Conservation (phyloP, 2,113 vertebrate genomes). For the Paralichthys olivaceus region DNA sequence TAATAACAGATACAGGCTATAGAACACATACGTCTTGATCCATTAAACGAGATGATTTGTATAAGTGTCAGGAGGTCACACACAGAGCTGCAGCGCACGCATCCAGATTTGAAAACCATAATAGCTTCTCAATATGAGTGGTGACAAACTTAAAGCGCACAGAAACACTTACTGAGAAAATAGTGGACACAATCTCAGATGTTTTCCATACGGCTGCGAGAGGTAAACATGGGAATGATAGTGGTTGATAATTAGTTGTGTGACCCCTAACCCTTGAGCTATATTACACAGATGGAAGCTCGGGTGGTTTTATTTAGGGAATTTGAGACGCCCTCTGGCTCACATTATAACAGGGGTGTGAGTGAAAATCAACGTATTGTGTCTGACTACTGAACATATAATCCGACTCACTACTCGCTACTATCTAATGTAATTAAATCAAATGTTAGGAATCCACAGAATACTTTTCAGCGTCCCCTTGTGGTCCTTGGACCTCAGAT, state of each 20-base stretch:
- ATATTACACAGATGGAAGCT: neutral
- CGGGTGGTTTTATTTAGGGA: slow-evolving; percentile 6
- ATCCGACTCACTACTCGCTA: neutral
- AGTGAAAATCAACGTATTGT: slow-evolving; percentile 1
- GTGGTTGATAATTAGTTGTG: neutral
- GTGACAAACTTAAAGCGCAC: neutral
- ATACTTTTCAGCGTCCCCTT: neutral
- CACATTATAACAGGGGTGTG: neutral
- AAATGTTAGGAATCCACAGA: neutral
- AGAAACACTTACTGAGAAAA: neutral
- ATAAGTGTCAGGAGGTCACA: slow-evolving; percentile 1
- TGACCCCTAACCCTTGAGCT: slow-evolving; percentile 8
- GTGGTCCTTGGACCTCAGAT: neutral
- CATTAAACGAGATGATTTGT: neutral
- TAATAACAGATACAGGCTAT: neutral
- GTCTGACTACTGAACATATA: neutral
- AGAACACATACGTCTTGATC: neutral
- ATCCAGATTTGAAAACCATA: neutral
- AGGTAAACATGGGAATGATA: neutral
- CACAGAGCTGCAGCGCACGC: too few relatives aligned
- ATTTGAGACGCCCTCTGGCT: slow-evolving; percentile 6
- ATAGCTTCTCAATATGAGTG: neutral
- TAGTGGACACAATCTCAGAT: neutral
- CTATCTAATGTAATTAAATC: neutral
- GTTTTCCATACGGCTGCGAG: too few relatives aligned